These are phyloP conservation scores for Poecilus cupreus DNA, from an alignment of 2,888 invertebrate species.

Conservation along the genomic window DNA sequence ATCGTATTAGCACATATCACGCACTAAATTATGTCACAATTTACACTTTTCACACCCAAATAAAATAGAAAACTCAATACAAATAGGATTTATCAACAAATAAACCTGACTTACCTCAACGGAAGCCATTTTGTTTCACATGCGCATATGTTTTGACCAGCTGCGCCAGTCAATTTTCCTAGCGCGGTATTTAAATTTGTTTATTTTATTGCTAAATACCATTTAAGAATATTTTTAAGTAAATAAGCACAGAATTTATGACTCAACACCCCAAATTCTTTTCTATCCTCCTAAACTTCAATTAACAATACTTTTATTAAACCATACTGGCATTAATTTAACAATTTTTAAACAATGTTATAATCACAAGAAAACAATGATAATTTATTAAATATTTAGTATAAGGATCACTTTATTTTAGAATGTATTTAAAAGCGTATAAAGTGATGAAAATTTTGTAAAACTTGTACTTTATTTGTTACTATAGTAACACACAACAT, in stretches of 20 bases:
- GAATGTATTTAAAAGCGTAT: background rate
- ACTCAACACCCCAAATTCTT: too few species aligned
- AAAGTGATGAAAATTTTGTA: constrained; percentile 21
- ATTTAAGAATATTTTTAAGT: background rate
- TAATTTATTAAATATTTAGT: background rate
- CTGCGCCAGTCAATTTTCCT: background rate
- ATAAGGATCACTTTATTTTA: background rate
- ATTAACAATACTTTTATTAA: background rate
- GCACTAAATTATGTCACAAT: constrained; percentile 10
- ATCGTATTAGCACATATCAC: background rate
- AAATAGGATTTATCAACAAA: constrained; percentile 36
- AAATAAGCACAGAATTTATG: too few species aligned
- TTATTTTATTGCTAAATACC: background rate
- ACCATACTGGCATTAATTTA: background rate
- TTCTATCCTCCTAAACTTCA: background rate
- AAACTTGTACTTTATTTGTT: constrained; percentile 43
- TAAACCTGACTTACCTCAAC: constrained; percentile 55
- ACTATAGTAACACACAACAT: constrained; percentile 52
- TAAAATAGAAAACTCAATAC: constrained; percentile 29
- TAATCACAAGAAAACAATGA: background rate
- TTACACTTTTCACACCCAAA: constrained; percentile 12
- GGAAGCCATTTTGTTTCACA: constrained; percentile 45
- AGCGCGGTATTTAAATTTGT: constrained; percentile 23
- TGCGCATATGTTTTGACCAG: constrained; percentile 12
- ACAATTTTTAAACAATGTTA: background rate